phyloP scores from a whole-genome alignment of 2,888 invertebrate genomes.

The Syrista parreyssii region DNA sequence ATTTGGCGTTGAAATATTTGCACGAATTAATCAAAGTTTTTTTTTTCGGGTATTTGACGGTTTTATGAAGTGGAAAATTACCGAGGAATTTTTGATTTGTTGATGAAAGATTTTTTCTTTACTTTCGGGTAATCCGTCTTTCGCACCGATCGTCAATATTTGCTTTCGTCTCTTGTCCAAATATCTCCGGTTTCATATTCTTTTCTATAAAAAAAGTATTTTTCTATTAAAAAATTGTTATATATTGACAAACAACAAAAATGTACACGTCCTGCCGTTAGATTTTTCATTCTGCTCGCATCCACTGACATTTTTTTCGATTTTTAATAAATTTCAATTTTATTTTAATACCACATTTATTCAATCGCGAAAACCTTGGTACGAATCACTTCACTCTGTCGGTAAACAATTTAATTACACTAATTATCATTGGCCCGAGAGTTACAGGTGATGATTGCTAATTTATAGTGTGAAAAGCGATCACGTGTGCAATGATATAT shows the following conservation, averaged over 20 bases:
- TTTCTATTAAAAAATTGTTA: not conserved
- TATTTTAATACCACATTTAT: no score
- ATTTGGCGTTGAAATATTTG: not conserved
- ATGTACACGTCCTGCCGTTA: not conserved
- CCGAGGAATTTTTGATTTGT: not conserved
- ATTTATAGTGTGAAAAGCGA: conserved; percentile 25
- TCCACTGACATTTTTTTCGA: not conserved
- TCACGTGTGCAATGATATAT: conserved; percentile 18
- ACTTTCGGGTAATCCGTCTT: not conserved
- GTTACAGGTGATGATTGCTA: conserved; percentile 5
- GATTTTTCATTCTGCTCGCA: not conserved
- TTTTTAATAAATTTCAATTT: not conserved
- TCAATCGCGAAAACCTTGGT: not conserved
- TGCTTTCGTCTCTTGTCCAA: not conserved
- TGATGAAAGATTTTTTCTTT: not conserved
- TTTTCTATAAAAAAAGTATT: not conserved
- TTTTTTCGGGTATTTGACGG: not conserved
- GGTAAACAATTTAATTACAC: conserved; percentile 9
- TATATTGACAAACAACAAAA: not conserved
- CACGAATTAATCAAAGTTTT: no score
- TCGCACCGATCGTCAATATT: not conserved
- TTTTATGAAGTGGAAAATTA: not conserved
- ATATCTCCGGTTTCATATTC: not conserved
- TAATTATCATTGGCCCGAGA: conserved; percentile 9
- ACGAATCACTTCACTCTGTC: not conserved